phyloP scores from a whole-genome alignment of 1,140 invertebrate genomes.

The Chrysomallon squamiferum region DNA sequence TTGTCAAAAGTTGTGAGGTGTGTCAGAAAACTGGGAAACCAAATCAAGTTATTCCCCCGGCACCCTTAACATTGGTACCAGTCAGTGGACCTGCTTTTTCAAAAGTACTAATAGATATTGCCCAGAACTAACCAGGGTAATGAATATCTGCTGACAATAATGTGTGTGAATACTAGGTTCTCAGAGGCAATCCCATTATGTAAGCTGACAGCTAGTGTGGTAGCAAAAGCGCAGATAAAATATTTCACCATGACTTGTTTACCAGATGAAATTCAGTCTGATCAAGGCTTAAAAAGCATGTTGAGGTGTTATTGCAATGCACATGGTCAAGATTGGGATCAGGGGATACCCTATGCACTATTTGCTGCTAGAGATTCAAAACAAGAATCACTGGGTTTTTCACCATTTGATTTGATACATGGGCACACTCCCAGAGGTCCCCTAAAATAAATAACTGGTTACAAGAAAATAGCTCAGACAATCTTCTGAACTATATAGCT shows the following conservation, averaged over 20 bases:
- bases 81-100: constrained; percentile 19
- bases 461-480: background rate
- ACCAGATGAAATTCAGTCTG: constrained; percentile 17
- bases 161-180: constrained; percentile 1
- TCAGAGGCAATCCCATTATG: constrained; percentile 12
- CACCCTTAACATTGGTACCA: constrained; percentile 19
- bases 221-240: constrained; percentile 16
- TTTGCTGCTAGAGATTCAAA: constrained; percentile 26
- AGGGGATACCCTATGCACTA: constrained; percentile 20
- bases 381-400: constrained; percentile 28
- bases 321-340: constrained; percentile 27
- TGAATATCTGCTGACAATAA: constrained; percentile 14
- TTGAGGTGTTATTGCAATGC: constrained; percentile 7
- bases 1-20: constrained; percentile 18
- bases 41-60: constrained; percentile 17
- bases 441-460: constrained; percentile 20
- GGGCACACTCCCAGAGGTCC: constrained; percentile 23
- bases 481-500: constrained; percentile 17
- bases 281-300: constrained; percentile 19
- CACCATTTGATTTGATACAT: constrained; percentile 26
- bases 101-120: constrained; percentile 21
- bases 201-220: constrained; percentile 1
- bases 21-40: constrained; percentile 25
- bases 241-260: constrained; percentile 21
- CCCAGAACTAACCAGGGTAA: constrained; percentile 9